These are phyloP conservation scores for Lampropteryx suffumata DNA, from an alignment of 2,888 invertebrate genomes.

Conservation along the genomic window DNA sequence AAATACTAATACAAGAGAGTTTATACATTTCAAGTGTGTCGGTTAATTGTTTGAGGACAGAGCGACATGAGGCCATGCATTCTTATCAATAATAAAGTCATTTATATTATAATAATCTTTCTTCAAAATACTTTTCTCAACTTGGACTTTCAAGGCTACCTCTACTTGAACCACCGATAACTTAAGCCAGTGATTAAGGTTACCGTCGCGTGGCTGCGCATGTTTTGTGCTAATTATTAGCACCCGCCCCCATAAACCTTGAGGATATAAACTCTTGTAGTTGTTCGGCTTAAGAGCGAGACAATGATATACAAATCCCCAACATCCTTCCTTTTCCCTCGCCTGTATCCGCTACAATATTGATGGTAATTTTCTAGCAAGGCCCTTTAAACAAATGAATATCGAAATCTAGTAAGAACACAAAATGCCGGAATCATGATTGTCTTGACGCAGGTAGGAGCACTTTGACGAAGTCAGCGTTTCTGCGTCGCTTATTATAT, in stretches of 20 bases:
- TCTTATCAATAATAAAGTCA: too few relatives aligned
- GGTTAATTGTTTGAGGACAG: too few relatives aligned
- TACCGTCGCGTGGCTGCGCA: conserved; percentile 74
- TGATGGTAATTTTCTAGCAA: conserved; percentile 49
- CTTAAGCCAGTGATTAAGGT: conserved; percentile 56
- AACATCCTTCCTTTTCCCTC: conserved; percentile 35
- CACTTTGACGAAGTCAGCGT: neutral
- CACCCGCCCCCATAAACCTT: conserved; percentile 61
- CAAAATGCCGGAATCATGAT: too few relatives aligned
- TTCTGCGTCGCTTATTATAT: neutral
- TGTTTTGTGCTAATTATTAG: conserved; percentile 77
- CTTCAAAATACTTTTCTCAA: too few relatives aligned
- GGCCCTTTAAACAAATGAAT: conserved; percentile 1
- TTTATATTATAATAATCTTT: too few relatives aligned
- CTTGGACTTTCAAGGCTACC: too few relatives aligned
- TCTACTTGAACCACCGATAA: conserved; percentile 24
- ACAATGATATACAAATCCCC: conserved; percentile 37
- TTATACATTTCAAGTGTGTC: too few relatives aligned
- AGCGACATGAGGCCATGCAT: too few relatives aligned
- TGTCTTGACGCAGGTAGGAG: too few relatives aligned
- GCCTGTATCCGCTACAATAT: conserved; percentile 42
- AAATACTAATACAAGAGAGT: too few relatives aligned
- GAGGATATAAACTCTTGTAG: conserved; percentile 55
- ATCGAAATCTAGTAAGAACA: conserved; percentile 3
- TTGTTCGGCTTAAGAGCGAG: conserved; percentile 50